Evolutionary conservation across 1,140 invertebrate genomes (phyloP), one percentile per base, ranked within the genome.

Genomic region (Pseudomyrmex sp.): DNA sequence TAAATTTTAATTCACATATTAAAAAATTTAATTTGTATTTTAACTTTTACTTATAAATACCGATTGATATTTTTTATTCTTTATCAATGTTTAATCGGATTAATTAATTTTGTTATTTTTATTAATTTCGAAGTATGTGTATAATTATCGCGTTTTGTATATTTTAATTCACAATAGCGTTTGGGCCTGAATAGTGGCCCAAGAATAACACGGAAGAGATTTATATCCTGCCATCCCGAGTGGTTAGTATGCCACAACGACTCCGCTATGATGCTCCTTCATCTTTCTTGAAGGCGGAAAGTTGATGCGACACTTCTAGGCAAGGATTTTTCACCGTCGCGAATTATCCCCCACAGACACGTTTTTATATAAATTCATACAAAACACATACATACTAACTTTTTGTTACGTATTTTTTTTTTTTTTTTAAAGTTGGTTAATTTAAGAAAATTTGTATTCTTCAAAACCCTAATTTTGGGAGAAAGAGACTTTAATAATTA

Each of bases 211-310:
- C 7, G 1, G 35, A n/a, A 23, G 18, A 70, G 56, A 69, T 79
- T 26, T 58, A 77, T 77, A 79, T 79, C 20, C 10, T 58, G 63
- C 18, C 5, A 20, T 15, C 5, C 35, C 15, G 20, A 52, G 15
- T 70, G 44, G 18, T 79, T 79, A 70, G 65, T 70, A 79, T 79
- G 63, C 76, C 56, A 44, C 44, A 66, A 70, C 20, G 44, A 79
- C 52, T 58, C 35, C 23, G 54, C 35, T 79, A 66, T 76, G 26
- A 76, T 66, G 62, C 48, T 68, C 5, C 54, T 79, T 70, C 65
- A 69, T 79, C 20, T 70, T 79, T 79, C 65, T 26, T 48, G 44
- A 59, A 79, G 65, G n/a, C 48, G 26, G 44, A 70, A 59, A 70
- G 54, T 58, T 58, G 75, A 79, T 46, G 35, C 44, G 65, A 79